Percentiles rank a stretch among this genome's conserved stretches.
phyloP scores from a whole-genome alignment of 2,113 vertebrate species.

The Cyphomyrus plagiostoma region DNA sequence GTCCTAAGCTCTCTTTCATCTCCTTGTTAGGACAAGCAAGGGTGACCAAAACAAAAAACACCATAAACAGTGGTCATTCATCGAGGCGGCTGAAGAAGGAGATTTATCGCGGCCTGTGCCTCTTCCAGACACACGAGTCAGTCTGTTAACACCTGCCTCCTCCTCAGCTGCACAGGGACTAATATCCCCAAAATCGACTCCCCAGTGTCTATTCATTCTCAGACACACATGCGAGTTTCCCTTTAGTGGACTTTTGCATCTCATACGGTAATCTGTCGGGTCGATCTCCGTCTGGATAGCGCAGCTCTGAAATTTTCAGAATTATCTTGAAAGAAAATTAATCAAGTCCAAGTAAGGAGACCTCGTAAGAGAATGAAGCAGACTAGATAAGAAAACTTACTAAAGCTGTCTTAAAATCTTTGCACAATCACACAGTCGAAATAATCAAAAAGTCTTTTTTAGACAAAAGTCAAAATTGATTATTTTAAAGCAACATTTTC shows the following conservation, averaged over 20 bases:
- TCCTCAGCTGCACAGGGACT: not conserved
- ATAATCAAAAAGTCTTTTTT: not conserved
- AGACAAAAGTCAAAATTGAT: not conserved
- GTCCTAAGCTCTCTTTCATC: not conserved
- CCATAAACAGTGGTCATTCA: not conserved
- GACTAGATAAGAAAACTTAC: not conserved
- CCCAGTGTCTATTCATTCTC: not conserved
- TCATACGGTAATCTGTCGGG: not conserved
- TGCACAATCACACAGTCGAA: not conserved
- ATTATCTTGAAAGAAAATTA: not conserved
- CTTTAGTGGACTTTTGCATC: not conserved
- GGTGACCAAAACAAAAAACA: not conserved
- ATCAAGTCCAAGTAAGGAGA: not conserved
- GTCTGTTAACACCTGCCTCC: not conserved
- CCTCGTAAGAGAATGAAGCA: not conserved
- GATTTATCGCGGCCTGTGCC: not conserved
- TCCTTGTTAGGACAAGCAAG: not conserved
- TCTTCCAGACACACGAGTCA: not conserved
- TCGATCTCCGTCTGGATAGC: not conserved
- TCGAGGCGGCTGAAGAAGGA: not conserved
- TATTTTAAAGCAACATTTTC: not conserved
- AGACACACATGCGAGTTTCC: not conserved
- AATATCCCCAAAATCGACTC: not conserved
- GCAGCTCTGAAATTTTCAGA: not conserved
- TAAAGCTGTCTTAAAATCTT: not conserved